Evolutionary conservation across 2,113 vertebrate genomes (phyloP).

Genomic region (Myanophis thanlyinensis): DNA sequence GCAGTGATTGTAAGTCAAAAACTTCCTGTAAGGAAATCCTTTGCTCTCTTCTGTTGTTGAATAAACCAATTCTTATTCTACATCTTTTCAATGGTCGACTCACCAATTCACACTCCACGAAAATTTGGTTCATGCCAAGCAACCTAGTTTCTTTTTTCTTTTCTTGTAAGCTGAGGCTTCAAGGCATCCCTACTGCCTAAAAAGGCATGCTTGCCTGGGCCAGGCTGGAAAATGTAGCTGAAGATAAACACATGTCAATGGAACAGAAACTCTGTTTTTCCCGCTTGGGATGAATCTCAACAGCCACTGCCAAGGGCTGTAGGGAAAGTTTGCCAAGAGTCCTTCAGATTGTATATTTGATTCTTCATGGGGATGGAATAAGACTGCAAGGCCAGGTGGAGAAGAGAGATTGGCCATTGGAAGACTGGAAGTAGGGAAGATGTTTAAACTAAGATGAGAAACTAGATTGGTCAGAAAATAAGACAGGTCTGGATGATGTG

Average conservation of each 20-base stretch:
- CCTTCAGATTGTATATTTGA: neutral
- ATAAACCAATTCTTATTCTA: neutral
- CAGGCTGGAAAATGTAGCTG: neutral
- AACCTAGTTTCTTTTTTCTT: slow-evolving; percentile 2
- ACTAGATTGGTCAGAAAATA: no score
- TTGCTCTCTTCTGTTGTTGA: neutral
- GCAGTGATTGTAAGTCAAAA: neutral
- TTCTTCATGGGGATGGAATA: neutral
- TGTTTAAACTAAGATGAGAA: neutral
- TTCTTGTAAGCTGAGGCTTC: neutral
- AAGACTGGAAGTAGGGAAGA: neutral
- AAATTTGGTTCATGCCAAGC: neutral
- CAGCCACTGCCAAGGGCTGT: neutral
- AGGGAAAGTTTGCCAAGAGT: neutral
- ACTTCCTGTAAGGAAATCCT: neutral
- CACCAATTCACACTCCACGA: neutral
- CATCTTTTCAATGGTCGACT: neutral
- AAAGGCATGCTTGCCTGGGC: slow-evolving; percentile 4
- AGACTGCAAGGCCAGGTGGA: neutral
- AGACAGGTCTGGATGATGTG: neutral
- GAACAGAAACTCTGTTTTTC: neutral
- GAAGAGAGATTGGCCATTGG: neutral
- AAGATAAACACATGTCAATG: neutral
- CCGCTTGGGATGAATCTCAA: neutral
- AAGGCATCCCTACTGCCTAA: neutral